phyloP scores from a whole-genome alignment of 1,140 invertebrate species.

The Copidosoma floridanum region DNA sequence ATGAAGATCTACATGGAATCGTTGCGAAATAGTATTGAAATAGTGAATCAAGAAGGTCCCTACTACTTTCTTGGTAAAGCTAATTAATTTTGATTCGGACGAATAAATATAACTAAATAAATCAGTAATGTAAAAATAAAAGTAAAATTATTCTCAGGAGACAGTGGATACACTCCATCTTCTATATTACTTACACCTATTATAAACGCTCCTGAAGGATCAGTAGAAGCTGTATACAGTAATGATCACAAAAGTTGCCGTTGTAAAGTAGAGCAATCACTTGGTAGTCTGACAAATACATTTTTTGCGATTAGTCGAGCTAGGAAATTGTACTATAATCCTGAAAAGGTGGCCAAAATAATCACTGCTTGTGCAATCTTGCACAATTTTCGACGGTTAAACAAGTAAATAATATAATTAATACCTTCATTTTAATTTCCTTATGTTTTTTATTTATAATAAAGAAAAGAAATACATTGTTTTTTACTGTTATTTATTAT shows the following conservation, averaged over 20 bases:
- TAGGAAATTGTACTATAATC: background rate
- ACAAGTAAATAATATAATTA: no score
- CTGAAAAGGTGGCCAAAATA: background rate
- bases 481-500: no score
- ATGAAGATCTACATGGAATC: background rate
- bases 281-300: background rate
- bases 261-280: background rate
- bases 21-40: background rate
- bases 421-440: no score
- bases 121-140: no score
- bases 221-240: background rate
- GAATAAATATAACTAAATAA: background rate
- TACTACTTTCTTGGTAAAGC: background rate
- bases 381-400: background rate
- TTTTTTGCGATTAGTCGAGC: background rate
- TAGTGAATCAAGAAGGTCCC: background rate
- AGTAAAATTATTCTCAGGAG: no score
- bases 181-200: background rate
- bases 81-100: background rate
- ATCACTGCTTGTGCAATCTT: no score
- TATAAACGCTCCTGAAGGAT: background rate
- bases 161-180: background rate
- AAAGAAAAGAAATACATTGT: no score
- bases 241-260: background rate
- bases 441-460: no score